These are phyloP conservation scores for Agrotis puta DNA, from an alignment of 2,888 invertebrate species.

Conservation along the genomic window DNA sequence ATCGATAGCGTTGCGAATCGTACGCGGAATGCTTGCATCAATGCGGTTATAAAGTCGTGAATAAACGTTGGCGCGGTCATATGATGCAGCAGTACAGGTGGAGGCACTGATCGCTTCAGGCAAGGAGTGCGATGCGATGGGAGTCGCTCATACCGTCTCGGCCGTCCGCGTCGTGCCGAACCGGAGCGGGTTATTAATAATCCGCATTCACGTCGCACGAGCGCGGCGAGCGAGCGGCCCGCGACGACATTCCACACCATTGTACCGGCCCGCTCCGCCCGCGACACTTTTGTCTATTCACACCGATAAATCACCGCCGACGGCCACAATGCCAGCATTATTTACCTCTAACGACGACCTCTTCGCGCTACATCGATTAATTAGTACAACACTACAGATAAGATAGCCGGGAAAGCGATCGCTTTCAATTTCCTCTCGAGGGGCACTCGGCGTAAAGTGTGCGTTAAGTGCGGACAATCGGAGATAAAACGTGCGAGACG, in stretches of 20 bases:
- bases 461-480: conserved; percentile 91
- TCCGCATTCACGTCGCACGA: conserved; percentile 89
- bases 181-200: conserved; percentile 89
- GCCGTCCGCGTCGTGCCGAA: conserved; percentile 74
- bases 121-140: conserved; percentile 81
- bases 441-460: conserved; percentile 90
- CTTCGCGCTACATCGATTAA: conserved; percentile 88
- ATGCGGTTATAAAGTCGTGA: conserved; percentile 79
- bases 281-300: conserved; percentile 90
- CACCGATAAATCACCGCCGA: conserved; percentile 88
- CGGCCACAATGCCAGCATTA: conserved; percentile 86
- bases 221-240: conserved; percentile 82
- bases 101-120: conserved; percentile 83
- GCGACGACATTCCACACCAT: conserved; percentile 89
- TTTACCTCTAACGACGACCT: conserved; percentile 87
- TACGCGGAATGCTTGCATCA: conserved; percentile 68
- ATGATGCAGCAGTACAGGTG: conserved; percentile 81
- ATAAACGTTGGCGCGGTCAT: conserved; percentile 81
- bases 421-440: conserved; percentile 91
- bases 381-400: conserved; percentile 90
- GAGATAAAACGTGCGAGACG: conserved; percentile 91
- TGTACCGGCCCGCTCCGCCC: conserved; percentile 87
- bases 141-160: conserved; percentile 73
- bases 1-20: conserved; percentile 53
- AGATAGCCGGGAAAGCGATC: conserved; percentile 90